These are phyloP conservation scores for Galbula dea DNA, from an alignment of 2,113 vertebrate genomes.

Conservation along the genomic window DNA sequence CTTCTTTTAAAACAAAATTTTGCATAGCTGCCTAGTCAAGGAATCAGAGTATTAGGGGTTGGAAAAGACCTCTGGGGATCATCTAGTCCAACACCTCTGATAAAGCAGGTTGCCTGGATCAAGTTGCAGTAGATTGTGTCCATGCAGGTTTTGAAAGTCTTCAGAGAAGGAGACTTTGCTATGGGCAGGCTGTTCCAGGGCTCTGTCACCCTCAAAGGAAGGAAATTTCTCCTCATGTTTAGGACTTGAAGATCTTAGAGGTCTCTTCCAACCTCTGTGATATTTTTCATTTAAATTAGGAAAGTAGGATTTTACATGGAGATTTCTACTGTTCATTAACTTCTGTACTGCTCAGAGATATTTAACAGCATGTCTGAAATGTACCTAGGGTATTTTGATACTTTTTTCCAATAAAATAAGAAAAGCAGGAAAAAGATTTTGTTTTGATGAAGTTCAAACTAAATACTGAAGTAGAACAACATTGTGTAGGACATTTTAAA, in stretches of 20 bases:
- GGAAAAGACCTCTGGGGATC: too few species aligned
- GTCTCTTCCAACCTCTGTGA: too few species aligned
- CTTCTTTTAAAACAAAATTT: not conserved
- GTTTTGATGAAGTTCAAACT: not conserved
- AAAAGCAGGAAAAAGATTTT: not conserved
- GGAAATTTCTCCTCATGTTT: too few species aligned
- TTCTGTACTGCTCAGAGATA: not conserved
- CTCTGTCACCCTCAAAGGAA: too few species aligned
- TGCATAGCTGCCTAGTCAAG: not conserved
- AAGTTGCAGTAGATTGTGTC: too few species aligned
- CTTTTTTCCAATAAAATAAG: not conserved
- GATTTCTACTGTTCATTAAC: not conserved
- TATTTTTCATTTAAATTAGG: not conserved
- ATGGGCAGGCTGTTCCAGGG: too few species aligned
- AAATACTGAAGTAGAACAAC: not conserved
- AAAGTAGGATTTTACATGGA: not conserved
- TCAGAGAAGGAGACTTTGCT: too few species aligned
- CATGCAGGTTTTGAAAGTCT: too few species aligned
- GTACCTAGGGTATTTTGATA: not conserved
- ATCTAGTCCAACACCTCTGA: too few species aligned
- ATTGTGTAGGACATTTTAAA: not conserved
- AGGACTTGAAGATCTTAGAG: too few species aligned
- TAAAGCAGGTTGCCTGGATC: too few species aligned
- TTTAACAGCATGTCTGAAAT: not conserved
- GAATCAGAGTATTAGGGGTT: too few species aligned